Evolutionary conservation across 2,888 invertebrate species (phyloP).

Genomic region (Drosophila nr. fundita): DNA sequence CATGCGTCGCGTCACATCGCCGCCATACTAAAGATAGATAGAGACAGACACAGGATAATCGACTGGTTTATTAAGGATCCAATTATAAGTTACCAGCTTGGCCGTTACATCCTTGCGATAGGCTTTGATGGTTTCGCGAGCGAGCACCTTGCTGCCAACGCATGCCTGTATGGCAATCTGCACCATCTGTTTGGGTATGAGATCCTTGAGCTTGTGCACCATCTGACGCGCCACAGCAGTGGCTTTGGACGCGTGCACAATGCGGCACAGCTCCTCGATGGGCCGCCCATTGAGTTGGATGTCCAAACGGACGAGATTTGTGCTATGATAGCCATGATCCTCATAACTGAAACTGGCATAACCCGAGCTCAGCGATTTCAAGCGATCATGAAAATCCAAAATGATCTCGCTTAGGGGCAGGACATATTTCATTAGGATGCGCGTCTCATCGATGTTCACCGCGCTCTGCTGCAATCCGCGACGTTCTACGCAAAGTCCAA

Average conservation of each 20-base stretch:
- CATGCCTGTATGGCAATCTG: slow-evolving; percentile 95
- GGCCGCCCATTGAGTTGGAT: slow-evolving; percentile 90
- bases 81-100: slow-evolving; percentile 89
- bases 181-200: slow-evolving; percentile 95
- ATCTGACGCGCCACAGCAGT: slow-evolving; percentile 88
- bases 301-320: slow-evolving; percentile 91
- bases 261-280: slow-evolving; percentile 93
- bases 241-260: slow-evolving; percentile 91
- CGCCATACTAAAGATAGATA: slow-evolving; percentile 90
- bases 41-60: not conserved
- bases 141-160: slow-evolving; percentile 91
- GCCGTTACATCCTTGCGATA: slow-evolving; percentile 96
- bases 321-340: slow-evolving; percentile 92
- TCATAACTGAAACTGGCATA: slow-evolving; percentile 98
- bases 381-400: slow-evolving; percentile 95
- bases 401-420: slow-evolving; percentile 97
- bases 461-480: slow-evolving; percentile 88
- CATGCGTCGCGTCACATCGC: slow-evolving; percentile 94
- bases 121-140: slow-evolving; percentile 94
- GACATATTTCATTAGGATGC: slow-evolving; percentile 92
- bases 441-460: slow-evolving; percentile 92
- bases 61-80: not conserved
- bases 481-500: slow-evolving; percentile 90
- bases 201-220: slow-evolving; percentile 91
- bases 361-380: slow-evolving; percentile 96